Conservation (phyloP, 2,113 vertebrate species). For the Pelecanoides urinatrix region DNA sequence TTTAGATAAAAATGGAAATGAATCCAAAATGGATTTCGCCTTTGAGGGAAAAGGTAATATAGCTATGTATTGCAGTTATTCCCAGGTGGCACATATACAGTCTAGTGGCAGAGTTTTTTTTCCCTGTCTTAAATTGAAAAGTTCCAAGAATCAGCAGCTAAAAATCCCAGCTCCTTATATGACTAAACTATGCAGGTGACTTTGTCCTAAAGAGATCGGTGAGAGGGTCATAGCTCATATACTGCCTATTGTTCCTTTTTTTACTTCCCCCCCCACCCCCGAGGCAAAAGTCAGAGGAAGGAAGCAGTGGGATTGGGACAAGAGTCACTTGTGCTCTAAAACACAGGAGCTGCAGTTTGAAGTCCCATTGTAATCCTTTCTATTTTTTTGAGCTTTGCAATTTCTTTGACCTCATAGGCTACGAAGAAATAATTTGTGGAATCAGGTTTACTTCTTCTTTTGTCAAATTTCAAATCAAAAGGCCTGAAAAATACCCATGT, state of each 20-base stretch:
- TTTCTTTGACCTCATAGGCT: background rate
- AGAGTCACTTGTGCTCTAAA: background rate
- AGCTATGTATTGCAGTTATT: background rate
- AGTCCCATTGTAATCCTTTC: background rate
- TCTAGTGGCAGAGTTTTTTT: background rate
- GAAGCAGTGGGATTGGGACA: background rate
- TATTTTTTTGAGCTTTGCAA: background rate
- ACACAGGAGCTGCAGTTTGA: background rate
- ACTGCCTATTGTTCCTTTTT: background rate
- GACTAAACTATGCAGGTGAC: background rate
- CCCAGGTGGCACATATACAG: background rate
- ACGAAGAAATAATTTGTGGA: background rate
- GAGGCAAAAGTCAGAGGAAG: background rate
- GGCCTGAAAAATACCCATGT: background rate
- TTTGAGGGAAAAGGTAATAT: background rate
- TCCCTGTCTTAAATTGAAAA: background rate
- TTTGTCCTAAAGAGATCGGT: background rate
- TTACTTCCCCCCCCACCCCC: too few relatives aligned
- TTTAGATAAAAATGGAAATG: background rate
- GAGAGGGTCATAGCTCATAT: background rate
- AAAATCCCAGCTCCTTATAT: background rate
- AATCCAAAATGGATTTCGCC: background rate
- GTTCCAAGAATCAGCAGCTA: background rate
- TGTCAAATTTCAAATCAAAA: background rate
- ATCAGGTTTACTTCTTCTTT: background rate